These are phyloP conservation scores for Perdita meconis DNA, from an alignment of 2,888 invertebrate species.

Conservation along the genomic window DNA sequence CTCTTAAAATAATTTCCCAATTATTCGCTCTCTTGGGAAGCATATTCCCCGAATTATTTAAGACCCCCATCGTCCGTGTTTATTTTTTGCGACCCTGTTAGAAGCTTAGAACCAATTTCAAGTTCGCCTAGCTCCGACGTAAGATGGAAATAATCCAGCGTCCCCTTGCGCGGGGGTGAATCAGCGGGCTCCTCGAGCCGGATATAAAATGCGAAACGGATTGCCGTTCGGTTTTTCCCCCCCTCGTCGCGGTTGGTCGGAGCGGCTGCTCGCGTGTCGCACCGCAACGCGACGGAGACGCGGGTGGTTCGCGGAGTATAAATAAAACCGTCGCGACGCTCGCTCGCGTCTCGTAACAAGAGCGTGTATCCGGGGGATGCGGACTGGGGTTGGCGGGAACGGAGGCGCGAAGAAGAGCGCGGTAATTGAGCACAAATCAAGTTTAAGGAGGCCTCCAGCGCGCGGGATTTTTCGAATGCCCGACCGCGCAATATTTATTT, in stretches of 20 bases:
- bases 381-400: slow-evolving; percentile 32
- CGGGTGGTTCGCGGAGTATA: slow-evolving; percentile 79
- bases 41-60: no score
- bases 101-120: not conserved
- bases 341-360: slow-evolving; percentile 73
- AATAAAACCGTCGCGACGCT: slow-evolving; percentile 81
- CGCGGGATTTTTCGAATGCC: slow-evolving; percentile 38
- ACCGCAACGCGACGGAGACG: slow-evolving; percentile 69
- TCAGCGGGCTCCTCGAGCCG: slow-evolving; percentile 63
- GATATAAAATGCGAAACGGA: slow-evolving; percentile 83
- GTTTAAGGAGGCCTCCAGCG: slow-evolving; percentile 79
- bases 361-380: slow-evolving; percentile 54
- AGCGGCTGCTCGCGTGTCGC: slow-evolving; percentile 30
- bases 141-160: slow-evolving; percentile 79
- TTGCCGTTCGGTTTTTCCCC: slow-evolving; percentile 64
- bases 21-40: no score
- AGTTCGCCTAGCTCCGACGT: not conserved
- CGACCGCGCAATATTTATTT: slow-evolving; percentile 60
- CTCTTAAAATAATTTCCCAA: no score
- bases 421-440: slow-evolving; percentile 84
- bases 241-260: slow-evolving; percentile 38
- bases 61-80: no score
- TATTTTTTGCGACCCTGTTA: no score
- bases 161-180: slow-evolving; percentile 71
- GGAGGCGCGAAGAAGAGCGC: slow-evolving; percentile 64